These are phyloP conservation scores for Phocides pigmalion DNA, from an alignment of 1,140 invertebrate species.

Conservation along the genomic window DNA sequence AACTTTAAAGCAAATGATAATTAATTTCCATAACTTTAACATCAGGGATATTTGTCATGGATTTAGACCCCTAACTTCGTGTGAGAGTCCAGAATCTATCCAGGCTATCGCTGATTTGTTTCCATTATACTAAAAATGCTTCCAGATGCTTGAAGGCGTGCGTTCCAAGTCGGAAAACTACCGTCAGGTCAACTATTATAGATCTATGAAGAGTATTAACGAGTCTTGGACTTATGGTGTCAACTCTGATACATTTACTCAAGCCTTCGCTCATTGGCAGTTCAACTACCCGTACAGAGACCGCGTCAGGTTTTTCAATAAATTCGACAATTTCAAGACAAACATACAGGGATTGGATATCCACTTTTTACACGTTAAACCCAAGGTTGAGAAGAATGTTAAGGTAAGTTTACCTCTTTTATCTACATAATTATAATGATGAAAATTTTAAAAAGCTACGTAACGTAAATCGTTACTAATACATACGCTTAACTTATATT, in stretches of 20 bases:
- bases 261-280: conserved; percentile 88
- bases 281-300: conserved; percentile 89
- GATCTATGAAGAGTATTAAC: conserved; percentile 48
- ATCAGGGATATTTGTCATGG: no score
- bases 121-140: neutral
- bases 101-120: no score
- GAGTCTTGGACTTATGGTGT: conserved; percentile 86
- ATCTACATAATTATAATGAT: neutral
- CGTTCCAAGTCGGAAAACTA: conserved; percentile 58
- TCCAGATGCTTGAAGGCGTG: conserved; percentile 65
- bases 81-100: no score
- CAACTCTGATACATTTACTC: conserved; percentile 85
- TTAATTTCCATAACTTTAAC: no score
- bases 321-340: conserved; percentile 89
- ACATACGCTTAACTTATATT: no score
- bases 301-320: conserved; percentile 87
- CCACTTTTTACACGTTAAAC: conserved; percentile 87
- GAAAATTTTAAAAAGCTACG: no score
- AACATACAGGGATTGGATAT: conserved; percentile 89
- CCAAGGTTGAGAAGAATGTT: conserved; percentile 76
- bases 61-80: no score
- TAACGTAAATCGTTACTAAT: no score
- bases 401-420: conserved; percentile 53
- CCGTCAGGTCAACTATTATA: conserved; percentile 35
- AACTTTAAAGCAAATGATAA: no score